These are phyloP conservation scores for Cynaeus angustus DNA, from an alignment of 2,888 invertebrate species.

Conservation along the genomic window DNA sequence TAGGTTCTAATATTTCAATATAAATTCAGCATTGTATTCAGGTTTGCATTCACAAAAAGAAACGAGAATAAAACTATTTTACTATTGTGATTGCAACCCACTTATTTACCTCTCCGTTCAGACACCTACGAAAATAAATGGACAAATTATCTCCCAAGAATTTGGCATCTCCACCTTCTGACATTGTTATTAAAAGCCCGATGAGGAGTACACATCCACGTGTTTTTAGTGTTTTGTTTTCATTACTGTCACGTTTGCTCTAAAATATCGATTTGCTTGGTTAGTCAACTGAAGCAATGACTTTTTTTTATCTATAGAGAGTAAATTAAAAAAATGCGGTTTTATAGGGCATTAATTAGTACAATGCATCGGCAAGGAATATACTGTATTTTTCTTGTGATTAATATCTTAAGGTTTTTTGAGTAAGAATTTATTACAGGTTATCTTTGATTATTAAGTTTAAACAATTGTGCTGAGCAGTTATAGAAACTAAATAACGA, in stretches of 20 bases:
- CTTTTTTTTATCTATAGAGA: constrained; percentile 1
- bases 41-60: no score
- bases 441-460: no score
- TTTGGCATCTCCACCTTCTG: background rate
- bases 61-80: no score
- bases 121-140: constrained; percentile 5
- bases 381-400: no score
- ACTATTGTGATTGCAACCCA: background rate
- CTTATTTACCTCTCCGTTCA: background rate
- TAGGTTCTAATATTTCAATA: no score
- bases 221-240: constrained; percentile 2
- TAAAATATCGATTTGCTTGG: background rate
- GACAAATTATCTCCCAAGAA: constrained; percentile 6
- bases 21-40: no score
- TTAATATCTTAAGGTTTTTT: no score
- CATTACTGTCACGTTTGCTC: constrained; percentile 1
- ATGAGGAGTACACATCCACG: background rate
- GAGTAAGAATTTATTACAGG: background rate
- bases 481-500: background rate
- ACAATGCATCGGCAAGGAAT: background rate
- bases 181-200: no score
- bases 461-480: background rate
- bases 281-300: constrained; percentile 7
- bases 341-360: background rate
- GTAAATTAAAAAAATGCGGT: background rate